Conservation (phyloP, 2,888 invertebrate genomes). For the Ophion ellenae region DNA sequence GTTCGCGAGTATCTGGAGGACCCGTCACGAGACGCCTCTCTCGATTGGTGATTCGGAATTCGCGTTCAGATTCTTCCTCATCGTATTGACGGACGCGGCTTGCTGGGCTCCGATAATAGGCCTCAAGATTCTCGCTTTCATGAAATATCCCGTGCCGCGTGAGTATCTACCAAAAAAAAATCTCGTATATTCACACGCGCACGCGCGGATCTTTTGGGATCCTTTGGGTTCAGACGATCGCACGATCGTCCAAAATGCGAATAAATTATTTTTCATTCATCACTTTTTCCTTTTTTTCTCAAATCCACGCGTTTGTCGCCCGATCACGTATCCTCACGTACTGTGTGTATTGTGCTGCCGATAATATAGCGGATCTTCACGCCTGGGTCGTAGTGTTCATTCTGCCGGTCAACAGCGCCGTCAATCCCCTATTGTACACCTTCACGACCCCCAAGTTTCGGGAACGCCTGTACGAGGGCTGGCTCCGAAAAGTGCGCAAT, state of each 20-base stretch:
- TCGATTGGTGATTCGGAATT: conserved; percentile 87
- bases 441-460: conserved; percentile 88
- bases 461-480: conserved; percentile 83
- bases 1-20: conserved; percentile 87
- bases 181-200: not conserved
- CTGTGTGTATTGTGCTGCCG: not conserved
- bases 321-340: conserved; percentile 51
- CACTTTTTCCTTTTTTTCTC: not conserved
- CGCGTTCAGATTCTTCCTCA: conserved; percentile 88
- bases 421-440: conserved; percentile 89
- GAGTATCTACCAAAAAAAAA: conserved; percentile 68
- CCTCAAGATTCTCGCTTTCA: conserved; percentile 87
- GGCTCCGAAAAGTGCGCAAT: conserved; percentile 73
- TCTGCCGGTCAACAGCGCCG: conserved; percentile 88
- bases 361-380: conserved; percentile 86
- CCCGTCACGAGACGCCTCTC: conserved; percentile 86
- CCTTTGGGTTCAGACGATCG: conserved; percentile 56
- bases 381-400: conserved; percentile 89
- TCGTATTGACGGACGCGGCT: conserved; percentile 88
- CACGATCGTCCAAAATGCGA: conserved; percentile 36
- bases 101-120: conserved; percentile 90
- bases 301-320: conserved; percentile 22
- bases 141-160: conserved; percentile 83
- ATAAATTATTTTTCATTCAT: not conserved
- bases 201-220: not conserved